These are phyloP conservation scores for Operophtera brumata DNA, from an alignment of 2,888 invertebrate genomes.

Conservation along the genomic window DNA sequence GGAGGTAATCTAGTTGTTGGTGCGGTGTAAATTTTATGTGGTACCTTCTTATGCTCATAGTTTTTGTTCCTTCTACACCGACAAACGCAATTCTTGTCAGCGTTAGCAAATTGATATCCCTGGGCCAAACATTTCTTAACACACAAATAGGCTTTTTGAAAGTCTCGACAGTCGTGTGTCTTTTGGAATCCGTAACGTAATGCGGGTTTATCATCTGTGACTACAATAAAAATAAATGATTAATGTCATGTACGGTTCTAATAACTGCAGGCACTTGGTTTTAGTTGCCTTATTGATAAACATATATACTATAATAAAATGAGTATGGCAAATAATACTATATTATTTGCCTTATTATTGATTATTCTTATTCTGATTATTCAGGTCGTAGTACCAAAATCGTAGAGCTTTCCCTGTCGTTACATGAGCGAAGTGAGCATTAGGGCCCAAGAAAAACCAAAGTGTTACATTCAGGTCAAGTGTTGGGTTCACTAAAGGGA, in stretches of 20 bases:
- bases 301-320: too few species aligned
- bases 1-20: conserved; percentile 54
- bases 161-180: conserved; percentile 50
- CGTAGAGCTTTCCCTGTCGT: too few species aligned
- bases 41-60: conserved; percentile 40
- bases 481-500: too few species aligned
- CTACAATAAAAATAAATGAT: conserved; percentile 7
- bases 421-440: too few species aligned
- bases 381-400: too few species aligned
- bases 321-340: too few species aligned
- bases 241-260: not conserved
- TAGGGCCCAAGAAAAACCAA: too few species aligned
- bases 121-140: conserved; percentile 55
- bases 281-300: too few species aligned
- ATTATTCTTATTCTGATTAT: too few species aligned
- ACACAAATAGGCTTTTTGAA: conserved; percentile 54
- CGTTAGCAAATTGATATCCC: conserved; percentile 52
- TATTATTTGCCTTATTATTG: too few species aligned
- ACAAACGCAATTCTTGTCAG: conserved; percentile 57
- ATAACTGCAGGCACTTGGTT: too few species aligned
- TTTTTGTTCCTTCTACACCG: conserved; percentile 49
- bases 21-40: conserved; percentile 33
- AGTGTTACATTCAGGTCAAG: too few species aligned
- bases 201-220: conserved; percentile 32
- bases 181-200: conserved; percentile 63